Base-by-base conservation (phyloP, 2,888 invertebrate species). In the Plagodis dolabraria region DNA sequence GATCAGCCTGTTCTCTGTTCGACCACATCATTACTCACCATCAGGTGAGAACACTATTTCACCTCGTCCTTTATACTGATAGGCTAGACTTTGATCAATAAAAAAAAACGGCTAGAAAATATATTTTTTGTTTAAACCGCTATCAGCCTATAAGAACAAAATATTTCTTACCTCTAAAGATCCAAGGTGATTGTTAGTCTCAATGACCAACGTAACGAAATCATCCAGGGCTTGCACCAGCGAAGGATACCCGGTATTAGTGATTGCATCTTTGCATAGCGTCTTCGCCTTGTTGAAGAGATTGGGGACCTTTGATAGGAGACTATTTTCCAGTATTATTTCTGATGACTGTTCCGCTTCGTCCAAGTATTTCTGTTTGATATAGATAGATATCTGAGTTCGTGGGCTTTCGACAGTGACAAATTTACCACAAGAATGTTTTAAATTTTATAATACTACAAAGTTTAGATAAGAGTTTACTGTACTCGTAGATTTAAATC, bases 111-210 rank as follows among this genome's bases (percentile, higher is more conserved):
- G 22, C 22, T 22, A 22, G 22, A 22, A 22, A 22, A 22, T 1
- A 22, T 22, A 2, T 38, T 38, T 4, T 38, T 7, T 8, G 38
- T 38, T 38, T 38, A 38, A 8, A 38, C 9, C 7, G 9, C 38
- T 4, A 9, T 38, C 22, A 38, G 38, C 38, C 5, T 38, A 38
- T 38, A 22, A 22, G 4, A 4, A 38, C n/a, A 9, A 8, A 1
- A 7, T 9, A 4, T 38, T 38, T 38, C 77, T 79, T 80, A 95
- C 94, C 80, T 96, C 95, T 65, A 95, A 84, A 45, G 93, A 91
- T 55, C 94, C 94, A 53, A 98, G 88, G 78, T 96, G 95, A 22
- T 94, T 93, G 71, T 95, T 95, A 0, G 94, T 95, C 70, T 95
- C 95, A 58, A 96, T 94, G 53, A 96, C 94, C 33, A 94, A 92